Percentiles rank a stretch among this genome's conserved stretches.
These are phyloP conservation scores for Lycaon pictus DNA, from an alignment of 2,113 vertebrate species.

Conservation along the genomic window DNA sequence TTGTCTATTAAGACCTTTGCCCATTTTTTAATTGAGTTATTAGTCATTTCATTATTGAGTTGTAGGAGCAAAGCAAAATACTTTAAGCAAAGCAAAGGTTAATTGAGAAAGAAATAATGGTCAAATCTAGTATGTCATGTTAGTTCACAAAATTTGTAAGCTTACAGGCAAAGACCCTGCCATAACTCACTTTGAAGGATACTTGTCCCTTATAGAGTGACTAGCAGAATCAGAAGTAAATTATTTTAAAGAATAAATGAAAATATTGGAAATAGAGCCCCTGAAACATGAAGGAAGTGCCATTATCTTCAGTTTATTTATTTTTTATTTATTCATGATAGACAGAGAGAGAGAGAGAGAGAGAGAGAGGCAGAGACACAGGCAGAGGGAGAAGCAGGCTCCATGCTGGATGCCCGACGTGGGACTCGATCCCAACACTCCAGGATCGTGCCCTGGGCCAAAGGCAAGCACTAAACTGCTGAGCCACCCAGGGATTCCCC, in stretches of 20 bases:
- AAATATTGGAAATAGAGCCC: not conserved
- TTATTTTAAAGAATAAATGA: not conserved
- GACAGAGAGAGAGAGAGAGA: too few species aligned
- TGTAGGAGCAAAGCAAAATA: conserved; percentile 54
- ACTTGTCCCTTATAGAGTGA: not conserved
- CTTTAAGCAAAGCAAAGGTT: conserved; percentile 41
- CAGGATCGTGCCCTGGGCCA: too few species aligned
- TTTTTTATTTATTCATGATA: too few species aligned
- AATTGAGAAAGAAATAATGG: conserved; percentile 40
- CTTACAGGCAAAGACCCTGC: not conserved
- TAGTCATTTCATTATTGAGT: conserved; percentile 47
- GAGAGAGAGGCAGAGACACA: too few species aligned
- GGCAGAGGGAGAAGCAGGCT: too few species aligned
- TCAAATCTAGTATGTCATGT: not conserved
- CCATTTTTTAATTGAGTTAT: conserved; percentile 58
- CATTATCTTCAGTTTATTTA: not conserved
- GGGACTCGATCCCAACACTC: too few species aligned
- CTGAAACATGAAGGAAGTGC: not conserved
- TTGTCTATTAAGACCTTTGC: conserved; percentile 13
- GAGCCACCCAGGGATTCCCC: too few species aligned
- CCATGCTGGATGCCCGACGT: too few species aligned
- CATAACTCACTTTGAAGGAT: not conserved
- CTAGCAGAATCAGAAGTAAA: not conserved
- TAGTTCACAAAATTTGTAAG: not conserved
- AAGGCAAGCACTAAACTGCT: too few species aligned